Percentiles rank a stretch among this genome's conserved stretches.
Conservation (phyloP, 2,113 vertebrate species). For the Rana temporaria region DNA sequence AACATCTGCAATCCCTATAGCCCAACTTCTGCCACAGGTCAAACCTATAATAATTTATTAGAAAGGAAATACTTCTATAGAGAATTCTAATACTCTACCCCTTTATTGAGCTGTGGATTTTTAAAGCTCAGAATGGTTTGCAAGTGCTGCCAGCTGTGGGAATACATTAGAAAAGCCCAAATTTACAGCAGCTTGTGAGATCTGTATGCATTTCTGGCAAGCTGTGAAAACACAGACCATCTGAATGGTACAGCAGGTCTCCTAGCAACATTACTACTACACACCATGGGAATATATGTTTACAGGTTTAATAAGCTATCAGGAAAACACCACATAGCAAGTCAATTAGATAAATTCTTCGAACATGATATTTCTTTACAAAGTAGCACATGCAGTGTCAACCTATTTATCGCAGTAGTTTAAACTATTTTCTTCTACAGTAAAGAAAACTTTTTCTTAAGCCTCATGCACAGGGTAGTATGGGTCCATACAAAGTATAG, state of each 20-base stretch:
- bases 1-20: too few relatives aligned
- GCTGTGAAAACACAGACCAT: not conserved
- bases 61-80: too few relatives aligned
- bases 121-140: not conserved
- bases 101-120: conserved; percentile 15
- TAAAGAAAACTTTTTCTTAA: too few relatives aligned
- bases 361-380: not conserved
- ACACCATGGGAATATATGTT: conserved; percentile 62
- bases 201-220: conserved; percentile 29
- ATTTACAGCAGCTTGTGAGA: conserved; percentile 32
- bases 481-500: too few relatives aligned
- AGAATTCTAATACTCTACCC: not conserved
- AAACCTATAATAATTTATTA: too few relatives aligned
- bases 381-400: not conserved
- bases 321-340: conserved; percentile 48
- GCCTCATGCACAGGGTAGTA: too few relatives aligned
- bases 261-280: conserved; percentile 64
- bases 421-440: too few relatives aligned
- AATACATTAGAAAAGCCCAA: conserved; percentile 11
- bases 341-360: conserved; percentile 19
- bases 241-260: conserved; percentile 46
- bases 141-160: conserved; percentile 18
- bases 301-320: conserved; percentile 51
- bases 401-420: not conserved
- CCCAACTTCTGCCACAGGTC: too few relatives aligned